Evolutionary conservation across 2,113 vertebrate species (phyloP).

Genomic region (Xiphorhynchus elegans): DNA sequence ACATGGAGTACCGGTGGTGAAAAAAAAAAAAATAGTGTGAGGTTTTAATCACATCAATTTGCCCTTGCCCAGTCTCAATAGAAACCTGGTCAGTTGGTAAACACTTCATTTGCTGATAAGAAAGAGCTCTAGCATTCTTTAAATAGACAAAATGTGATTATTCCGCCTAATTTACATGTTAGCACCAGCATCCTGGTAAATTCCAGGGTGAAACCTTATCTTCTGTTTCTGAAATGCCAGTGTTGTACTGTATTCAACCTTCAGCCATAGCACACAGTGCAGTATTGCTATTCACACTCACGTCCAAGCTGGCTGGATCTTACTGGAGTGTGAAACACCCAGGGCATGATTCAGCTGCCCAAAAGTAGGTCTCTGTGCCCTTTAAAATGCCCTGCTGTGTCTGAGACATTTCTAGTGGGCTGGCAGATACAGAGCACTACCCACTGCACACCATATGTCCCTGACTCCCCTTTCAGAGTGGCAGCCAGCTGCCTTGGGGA

Average conservation of each 20-base stretch:
- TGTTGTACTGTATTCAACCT: background rate
- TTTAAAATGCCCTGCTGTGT: background rate
- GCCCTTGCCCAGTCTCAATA: background rate
- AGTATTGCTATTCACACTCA: background rate
- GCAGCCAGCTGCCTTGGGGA: fast-evolving
- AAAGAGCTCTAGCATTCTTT: background rate
- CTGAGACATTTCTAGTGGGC: background rate
- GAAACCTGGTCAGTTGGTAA: constrained; percentile 1
- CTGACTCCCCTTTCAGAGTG: background rate
- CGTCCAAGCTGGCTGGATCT: background rate
- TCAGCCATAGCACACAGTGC: background rate
- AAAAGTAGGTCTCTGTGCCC: background rate
- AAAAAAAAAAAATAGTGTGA: constrained; percentile 8
- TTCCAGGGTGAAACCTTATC: constrained; percentile 20
- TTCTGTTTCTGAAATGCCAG: constrained; percentile 3
- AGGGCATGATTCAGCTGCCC: background rate
- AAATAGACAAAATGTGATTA: background rate
- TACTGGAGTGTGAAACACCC: background rate
- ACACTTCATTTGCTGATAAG: background rate
- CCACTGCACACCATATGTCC: fast-evolving
- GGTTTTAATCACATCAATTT: constrained; percentile 7
- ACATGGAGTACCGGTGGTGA: constrained; percentile 7
- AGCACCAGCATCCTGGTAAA: background rate
- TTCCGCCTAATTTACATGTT: constrained; percentile 4
- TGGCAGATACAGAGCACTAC: background rate